These are phyloP conservation scores for Poeciliopsis turrubarensis DNA, from an alignment of 2,113 vertebrate species.

Conservation along the genomic window DNA sequence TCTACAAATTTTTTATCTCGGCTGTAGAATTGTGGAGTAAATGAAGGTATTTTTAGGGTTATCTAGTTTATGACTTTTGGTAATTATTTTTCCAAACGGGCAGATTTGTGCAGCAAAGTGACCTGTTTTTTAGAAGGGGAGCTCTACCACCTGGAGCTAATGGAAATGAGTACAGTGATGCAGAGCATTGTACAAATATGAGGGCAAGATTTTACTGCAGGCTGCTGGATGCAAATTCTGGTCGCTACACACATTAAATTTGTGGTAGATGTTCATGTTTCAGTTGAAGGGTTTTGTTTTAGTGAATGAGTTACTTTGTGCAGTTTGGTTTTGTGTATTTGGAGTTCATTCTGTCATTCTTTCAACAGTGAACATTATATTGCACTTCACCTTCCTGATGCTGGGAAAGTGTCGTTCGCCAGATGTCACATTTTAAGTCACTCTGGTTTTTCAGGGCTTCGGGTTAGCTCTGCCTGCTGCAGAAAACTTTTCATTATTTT, in stretches of 20 bases:
- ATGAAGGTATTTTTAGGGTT: not conserved
- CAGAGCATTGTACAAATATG: not conserved
- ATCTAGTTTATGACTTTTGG: not conserved
- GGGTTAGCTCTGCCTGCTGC: not conserved
- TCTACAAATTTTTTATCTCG: not conserved
- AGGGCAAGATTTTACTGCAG: not conserved
- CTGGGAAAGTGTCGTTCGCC: not conserved
- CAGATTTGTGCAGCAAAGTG: not conserved
- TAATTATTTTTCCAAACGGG: not conserved
- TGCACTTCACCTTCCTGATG: not conserved
- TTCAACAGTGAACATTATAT: not conserved
- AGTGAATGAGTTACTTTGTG: not conserved
- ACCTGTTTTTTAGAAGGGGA: not conserved
- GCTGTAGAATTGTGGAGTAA: not conserved
- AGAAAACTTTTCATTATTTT: not conserved
- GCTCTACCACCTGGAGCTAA: not conserved
- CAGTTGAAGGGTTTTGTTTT: not conserved
- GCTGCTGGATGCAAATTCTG: not conserved
- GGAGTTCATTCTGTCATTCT: not conserved
- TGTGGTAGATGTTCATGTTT: not conserved
- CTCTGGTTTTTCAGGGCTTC: not conserved
- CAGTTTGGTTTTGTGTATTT: not conserved
- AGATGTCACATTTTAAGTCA: not conserved
- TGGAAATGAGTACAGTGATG: not conserved
- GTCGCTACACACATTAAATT: not conserved